Evolutionary conservation across 2,888 invertebrate species (phyloP), one percentile per base, ranked within the genome.

Genomic region (Cheilosia soror): DNA sequence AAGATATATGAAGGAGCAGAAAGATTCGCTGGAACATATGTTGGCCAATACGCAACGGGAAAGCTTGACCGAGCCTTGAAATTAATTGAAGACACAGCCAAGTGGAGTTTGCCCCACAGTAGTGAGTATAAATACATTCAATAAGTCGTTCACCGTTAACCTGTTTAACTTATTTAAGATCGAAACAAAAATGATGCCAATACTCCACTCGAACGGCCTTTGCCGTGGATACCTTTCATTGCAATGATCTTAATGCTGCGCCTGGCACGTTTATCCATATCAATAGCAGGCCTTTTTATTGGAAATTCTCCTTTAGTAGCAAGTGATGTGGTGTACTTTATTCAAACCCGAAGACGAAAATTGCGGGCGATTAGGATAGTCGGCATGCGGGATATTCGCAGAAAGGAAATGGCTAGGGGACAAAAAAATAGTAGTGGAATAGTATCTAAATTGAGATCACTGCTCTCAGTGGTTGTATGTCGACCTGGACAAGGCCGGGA

Each of bases 181-280:
- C 33, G 66, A 9, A 75, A 58, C 29, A 78, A 60, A 88, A 87
- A 75, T 44, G 66, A 84, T 7, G 47, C 55, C 4, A 65, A 62
- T 6, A 9, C 40, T 2, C 71, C 66, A n/a, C 87, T 91, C 42
- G 88, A 90, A 7, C 89, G 92, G 37, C 92, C 92, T 0, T 82
- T 92, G 53, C 90, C 91, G 2, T 92, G 92, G 92, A 58, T 89
- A 11, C 89, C 90, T 1, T 92, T 92, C 58, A 85, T 92, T 7
- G 65, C 88, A 40, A 81, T 92, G 57, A 91, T 92, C 71, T 42
- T 92, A 5, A 31, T 87, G 65, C 57, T 92, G 78, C 91, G 92
- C 27, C 42, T 89, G 15, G 78, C 89, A 0, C 89, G 92, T 62
- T 77, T 90, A 3, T 89, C 89, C 77, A 49, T 91, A 4, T 90